Evolutionary conservation across 2,797 vertebrate species (phyloP), one percentile per base, ranked within the genome.

Genomic region (Ctenochaetus hawaiiensis): DNA sequence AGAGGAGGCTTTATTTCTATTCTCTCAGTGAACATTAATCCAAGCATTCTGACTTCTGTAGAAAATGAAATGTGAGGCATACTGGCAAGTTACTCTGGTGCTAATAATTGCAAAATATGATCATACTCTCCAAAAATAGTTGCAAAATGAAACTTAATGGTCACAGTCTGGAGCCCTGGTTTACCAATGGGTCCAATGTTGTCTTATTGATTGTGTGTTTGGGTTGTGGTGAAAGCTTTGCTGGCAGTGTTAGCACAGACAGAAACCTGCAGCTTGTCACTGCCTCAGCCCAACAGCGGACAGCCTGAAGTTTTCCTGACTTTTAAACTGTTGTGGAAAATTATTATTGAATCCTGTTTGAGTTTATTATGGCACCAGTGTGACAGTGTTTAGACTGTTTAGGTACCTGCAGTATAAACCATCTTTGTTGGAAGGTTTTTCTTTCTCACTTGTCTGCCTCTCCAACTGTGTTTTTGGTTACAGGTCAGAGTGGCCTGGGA

Each of bases 401-500:
- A 1, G 13, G 34, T 43, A 37, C 54, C 54, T 37, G 8, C 16
- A 61, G 16, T 14, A 8, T 17, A 53, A 72, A 48, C 41, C 47
- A 4, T 22, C 13, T 18, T 18, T 45, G 22, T 48, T 1, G 1
- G 44, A 34, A 48, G 8, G 8, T 41, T 41, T 41, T 13, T 22
- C 12, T 73, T 18, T 52, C 11, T 23, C 23, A 30, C 20, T 82
- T 39, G 30, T 49, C 44, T 59, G 12, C 30, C 23, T 37, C 13
- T 77, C 5, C 72, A 34, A 59, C 34, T 37, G 47, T 49, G 39
- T 59, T 63, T 67, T 39, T 78, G 47, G 68, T 49, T 75, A 54
- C 80, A 99, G 98, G 98, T 90, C 98, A 99, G 95, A 99, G 98
- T 0, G 98, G 98, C 87, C 90, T 99, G 86, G 98, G 98, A 69